Conservation (phyloP, 2,797 vertebrate genomes). For the Poliocrania exsul region DNA sequence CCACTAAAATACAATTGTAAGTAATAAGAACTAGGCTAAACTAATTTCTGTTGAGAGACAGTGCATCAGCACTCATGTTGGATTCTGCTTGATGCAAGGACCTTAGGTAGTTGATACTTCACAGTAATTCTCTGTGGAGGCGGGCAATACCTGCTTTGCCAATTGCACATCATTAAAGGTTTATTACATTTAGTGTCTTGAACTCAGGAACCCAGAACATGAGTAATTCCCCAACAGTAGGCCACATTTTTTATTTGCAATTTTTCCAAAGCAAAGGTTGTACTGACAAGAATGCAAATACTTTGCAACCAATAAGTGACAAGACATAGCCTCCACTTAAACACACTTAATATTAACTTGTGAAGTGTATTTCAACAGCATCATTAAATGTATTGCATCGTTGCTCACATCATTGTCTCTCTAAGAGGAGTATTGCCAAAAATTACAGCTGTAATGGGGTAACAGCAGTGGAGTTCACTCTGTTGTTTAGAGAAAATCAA, state of each 20-base stretch:
- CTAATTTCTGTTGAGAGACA: neutral
- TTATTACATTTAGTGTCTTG: neutral
- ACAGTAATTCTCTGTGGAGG: neutral
- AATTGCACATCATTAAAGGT: neutral
- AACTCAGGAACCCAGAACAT: neutral
- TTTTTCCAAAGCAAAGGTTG: neutral
- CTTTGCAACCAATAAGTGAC: neutral
- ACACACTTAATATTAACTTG: neutral
- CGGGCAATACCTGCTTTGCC: neutral
- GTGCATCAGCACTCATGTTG: neutral
- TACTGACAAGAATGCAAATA: neutral
- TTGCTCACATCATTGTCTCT: neutral
- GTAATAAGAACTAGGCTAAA: neutral
- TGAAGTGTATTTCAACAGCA: neutral
- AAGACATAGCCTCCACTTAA: neutral
- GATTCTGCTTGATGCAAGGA: neutral
- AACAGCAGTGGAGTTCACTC: neutral
- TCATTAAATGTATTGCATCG: neutral
- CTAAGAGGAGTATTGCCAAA: neutral
- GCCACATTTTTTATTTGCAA: neutral
- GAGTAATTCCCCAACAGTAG: neutral
- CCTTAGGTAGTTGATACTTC: neutral
- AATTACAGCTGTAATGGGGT: neutral
- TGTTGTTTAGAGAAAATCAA: neutral
- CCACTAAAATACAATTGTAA: neutral